Conservation (phyloP, 2,113 vertebrate species). For the Atractosteus spatula region DNA sequence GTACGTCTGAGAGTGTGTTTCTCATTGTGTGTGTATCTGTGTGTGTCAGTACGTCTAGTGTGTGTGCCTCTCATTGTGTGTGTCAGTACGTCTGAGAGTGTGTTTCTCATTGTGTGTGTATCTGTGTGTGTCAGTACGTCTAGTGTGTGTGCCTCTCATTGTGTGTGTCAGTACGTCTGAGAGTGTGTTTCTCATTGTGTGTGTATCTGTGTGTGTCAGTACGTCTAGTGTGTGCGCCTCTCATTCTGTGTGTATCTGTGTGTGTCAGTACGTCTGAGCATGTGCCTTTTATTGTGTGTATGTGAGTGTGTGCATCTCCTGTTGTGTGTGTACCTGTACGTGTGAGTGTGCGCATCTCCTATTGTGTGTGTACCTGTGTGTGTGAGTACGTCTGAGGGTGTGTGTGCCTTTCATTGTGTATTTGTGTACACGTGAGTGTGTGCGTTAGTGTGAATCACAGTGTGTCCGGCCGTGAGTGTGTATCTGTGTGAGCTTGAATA, state of each 20-base stretch:
- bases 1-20: background rate
- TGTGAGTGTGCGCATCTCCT: conserved; percentile 12
- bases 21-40: conserved; percentile 14
- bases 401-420: too few species aligned
- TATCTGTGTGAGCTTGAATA: conserved; percentile 3
- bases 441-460: too few species aligned
- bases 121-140: conserved; percentile 8
- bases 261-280: background rate
- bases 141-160: conserved; percentile 7
- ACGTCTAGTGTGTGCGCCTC: too few species aligned
- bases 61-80: conserved; percentile 1
- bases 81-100: background rate
- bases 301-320: conserved; percentile 4
- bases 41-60: conserved; percentile 5
- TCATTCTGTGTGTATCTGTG: conserved; percentile 15
- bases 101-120: conserved; percentile 6
- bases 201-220: conserved; percentile 12
- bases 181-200: background rate
- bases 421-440: conserved; percentile 12
- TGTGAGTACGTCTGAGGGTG: conserved; percentile 3
- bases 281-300: conserved; percentile 13
- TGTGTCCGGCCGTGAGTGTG: background rate
- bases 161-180: background rate
- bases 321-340: background rate
- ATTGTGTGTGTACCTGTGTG: conserved; percentile 3